Evolutionary conservation across 2,888 invertebrate genomes (phyloP).

Genomic region (Tenthredo livida): DNA sequence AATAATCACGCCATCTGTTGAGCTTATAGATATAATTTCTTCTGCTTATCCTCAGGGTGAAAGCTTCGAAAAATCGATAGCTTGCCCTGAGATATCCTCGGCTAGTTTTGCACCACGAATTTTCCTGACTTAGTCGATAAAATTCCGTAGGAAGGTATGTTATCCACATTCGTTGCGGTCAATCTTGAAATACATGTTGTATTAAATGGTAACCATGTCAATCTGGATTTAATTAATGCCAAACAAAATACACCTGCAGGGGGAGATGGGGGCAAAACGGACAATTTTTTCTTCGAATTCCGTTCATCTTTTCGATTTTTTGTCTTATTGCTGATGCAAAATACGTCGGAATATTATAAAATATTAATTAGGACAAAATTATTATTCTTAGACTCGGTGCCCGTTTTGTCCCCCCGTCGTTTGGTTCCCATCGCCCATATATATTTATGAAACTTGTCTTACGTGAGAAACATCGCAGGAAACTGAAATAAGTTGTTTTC

Average conservation of each 20-base stretch:
- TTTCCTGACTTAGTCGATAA: background rate
- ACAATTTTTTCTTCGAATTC: too few species aligned
- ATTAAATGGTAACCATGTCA: background rate
- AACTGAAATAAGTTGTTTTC: too few species aligned
- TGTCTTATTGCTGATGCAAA: too few species aligned
- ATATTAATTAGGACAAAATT: too few species aligned
- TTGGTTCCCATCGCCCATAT: too few species aligned
- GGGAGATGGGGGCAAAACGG: too few species aligned
- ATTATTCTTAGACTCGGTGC: background rate
- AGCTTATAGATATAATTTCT: background rate
- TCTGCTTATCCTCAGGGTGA: background rate
- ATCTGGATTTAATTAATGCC: background rate
- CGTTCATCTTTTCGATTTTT: too few species aligned
- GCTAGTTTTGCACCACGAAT: background rate
- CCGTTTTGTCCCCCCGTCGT: too few species aligned
- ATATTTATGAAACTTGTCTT: too few species aligned
- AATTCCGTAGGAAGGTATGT: background rate
- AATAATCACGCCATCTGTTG: slow-evolving; percentile 26
- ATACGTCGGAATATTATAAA: too few species aligned
- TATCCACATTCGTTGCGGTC: background rate
- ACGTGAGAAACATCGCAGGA: too few species aligned
- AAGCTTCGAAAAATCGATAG: slow-evolving; percentile 23
- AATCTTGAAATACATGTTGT: background rate
- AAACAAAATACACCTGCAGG: background rate
- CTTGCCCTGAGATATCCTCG: background rate